These are phyloP conservation scores for Prionailurus bengalensis DNA, from an alignment of 2,113 vertebrate genomes.

Conservation along the genomic window DNA sequence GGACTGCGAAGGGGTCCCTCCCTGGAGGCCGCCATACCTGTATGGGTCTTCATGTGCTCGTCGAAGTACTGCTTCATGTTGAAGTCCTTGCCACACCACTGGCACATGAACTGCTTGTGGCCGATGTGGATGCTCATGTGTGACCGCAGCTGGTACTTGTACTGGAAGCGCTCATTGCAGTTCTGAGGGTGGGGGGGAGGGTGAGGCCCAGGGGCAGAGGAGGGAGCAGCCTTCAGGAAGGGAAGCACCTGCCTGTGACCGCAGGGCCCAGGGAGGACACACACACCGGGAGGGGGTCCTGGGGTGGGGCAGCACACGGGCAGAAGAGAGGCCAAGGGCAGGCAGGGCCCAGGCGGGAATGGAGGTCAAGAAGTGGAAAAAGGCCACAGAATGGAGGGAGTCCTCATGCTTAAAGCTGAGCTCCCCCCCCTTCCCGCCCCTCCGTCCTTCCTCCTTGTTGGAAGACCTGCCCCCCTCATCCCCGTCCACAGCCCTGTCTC, in stretches of 20 bases:
- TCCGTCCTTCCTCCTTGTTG: accelerated
- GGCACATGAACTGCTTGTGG: conserved; percentile 99
- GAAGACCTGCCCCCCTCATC: not conserved
- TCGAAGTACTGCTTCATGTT: conserved; percentile 99
- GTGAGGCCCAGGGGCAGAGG: not conserved
- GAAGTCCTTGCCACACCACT: conserved; percentile 99
- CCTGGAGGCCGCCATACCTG: not conserved
- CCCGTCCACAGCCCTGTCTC: not conserved
- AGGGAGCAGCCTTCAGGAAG: not conserved
- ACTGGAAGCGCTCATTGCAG: conserved; percentile 96
- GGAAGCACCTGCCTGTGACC: not conserved
- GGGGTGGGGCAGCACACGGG: not conserved
- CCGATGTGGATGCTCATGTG: conserved; percentile 99
- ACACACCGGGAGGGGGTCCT: not conserved
- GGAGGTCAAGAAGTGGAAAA: not conserved
- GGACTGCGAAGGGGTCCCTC: not conserved
- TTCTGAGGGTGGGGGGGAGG: conserved; percentile 86
- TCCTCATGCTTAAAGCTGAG: not conserved
- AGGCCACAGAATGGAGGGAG: not conserved
- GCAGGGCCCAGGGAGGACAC: not conserved
- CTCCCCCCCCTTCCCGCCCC: too few species aligned
- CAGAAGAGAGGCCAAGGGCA: not conserved
- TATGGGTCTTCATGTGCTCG: conserved; percentile 95
- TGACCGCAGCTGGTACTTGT: conserved; percentile 98
- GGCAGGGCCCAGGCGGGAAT: not conserved